Evolutionary conservation across 2,888 invertebrate genomes (phyloP).

Genomic region (Ornithoptera priamus): DNA sequence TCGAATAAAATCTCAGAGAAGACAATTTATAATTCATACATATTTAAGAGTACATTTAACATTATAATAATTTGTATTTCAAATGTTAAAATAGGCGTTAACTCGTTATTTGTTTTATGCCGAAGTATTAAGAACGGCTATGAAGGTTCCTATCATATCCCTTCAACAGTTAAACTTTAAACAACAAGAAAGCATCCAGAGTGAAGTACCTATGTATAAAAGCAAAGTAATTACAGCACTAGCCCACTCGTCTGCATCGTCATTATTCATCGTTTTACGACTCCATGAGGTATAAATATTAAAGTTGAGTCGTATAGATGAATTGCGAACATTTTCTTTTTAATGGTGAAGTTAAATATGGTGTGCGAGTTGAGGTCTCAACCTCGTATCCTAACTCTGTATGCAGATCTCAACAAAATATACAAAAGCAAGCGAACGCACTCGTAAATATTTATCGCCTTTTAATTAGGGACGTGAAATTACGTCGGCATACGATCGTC

Average conservation of each 20-base stretch:
- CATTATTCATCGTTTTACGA: conserved; percentile 80
- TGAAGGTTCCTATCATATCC: conserved; percentile 61
- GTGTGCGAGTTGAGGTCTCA: conserved; percentile 65
- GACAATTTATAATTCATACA: not conserved
- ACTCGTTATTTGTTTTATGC: conserved; percentile 64
- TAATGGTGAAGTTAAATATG: conserved; percentile 77
- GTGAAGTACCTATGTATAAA: conserved; percentile 61
- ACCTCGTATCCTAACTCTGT: conserved; percentile 57
- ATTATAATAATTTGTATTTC: conserved; percentile 25
- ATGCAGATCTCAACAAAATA: conserved; percentile 57
- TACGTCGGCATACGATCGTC: conserved; percentile 62
- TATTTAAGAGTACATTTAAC: not conserved
- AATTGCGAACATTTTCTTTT: conserved; percentile 79
- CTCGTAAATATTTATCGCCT: conserved; percentile 61
- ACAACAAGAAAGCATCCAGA: conserved; percentile 70
- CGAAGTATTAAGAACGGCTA: conserved; percentile 51
- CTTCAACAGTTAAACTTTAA: conserved; percentile 69
- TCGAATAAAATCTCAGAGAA: not conserved
- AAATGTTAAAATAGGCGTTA: conserved; percentile 47
- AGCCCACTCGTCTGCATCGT: conserved; percentile 75
- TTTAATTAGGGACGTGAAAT: conserved; percentile 66
- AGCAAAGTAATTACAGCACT: conserved; percentile 76
- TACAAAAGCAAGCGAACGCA: conserved; percentile 56
- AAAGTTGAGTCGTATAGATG: conserved; percentile 78
- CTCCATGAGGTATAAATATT: conserved; percentile 79